These are phyloP conservation scores for Oryzias woworae DNA, from an alignment of 2,113 vertebrate genomes.

Conservation along the genomic window DNA sequence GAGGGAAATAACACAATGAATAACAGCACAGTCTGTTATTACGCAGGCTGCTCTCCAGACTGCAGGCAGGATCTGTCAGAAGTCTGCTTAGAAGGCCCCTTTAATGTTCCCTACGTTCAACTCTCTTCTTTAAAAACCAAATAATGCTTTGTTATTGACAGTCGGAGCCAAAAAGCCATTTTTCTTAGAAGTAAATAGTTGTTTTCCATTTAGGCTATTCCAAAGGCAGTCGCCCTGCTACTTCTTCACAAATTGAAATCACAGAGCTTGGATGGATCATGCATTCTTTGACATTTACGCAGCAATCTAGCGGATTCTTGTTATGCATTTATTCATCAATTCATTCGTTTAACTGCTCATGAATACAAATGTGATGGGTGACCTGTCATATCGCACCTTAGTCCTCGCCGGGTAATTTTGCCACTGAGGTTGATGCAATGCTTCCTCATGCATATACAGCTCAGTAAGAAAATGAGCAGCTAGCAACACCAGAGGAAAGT, in stretches of 20 bases:
- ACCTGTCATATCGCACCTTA: constrained; percentile 65
- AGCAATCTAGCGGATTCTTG: constrained; percentile 65
- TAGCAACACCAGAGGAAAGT: constrained; percentile 9
- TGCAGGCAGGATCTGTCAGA: constrained; percentile 10
- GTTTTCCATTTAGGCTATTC: constrained; percentile 30
- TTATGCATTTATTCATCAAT: constrained; percentile 77
- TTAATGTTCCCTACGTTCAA: constrained; percentile 10
- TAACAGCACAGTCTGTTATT: constrained; percentile 16
- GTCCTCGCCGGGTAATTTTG: constrained; percentile 49
- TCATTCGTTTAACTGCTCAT: constrained; percentile 71
- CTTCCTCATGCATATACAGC: constrained; percentile 68
- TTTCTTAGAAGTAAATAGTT: constrained; percentile 14
- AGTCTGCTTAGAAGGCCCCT: constrained; percentile 13
- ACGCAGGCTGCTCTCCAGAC: constrained; percentile 8
- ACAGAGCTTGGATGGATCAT: constrained; percentile 42
- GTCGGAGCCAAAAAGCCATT: neutral
- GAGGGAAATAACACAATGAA: constrained; percentile 29
- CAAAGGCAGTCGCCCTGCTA: constrained; percentile 34
- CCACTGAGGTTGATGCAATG: constrained; percentile 52
- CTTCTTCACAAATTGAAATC: constrained; percentile 47
- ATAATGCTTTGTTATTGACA: constrained; percentile 29
- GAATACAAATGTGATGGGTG: constrained; percentile 71
- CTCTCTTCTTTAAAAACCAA: constrained; percentile 7
- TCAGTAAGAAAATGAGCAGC: constrained; percentile 30
- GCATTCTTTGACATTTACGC: constrained; percentile 74